Percentiles rank a stretch among this genome's conserved stretches.
Evolutionary conservation across 2,113 vertebrate genomes (phyloP).

Genomic region (Takifugu flavidus): DNA sequence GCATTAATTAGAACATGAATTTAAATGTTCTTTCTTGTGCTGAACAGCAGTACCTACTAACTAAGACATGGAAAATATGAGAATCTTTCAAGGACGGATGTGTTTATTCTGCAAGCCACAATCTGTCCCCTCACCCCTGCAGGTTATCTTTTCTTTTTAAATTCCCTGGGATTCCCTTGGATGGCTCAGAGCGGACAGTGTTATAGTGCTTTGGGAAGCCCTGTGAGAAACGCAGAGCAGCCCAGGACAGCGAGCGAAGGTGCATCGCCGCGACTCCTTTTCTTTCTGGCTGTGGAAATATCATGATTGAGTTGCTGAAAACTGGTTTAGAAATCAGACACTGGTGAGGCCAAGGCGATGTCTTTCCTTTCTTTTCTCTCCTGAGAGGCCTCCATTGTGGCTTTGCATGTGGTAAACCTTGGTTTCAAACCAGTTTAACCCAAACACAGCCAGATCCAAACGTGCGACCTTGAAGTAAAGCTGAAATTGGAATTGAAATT

Average conservation of each 20-base stretch:
- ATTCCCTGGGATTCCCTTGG: constrained; percentile 23
- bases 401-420: constrained; percentile 11
- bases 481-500: not conserved
- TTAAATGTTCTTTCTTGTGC: constrained; percentile 1
- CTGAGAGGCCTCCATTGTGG: constrained; percentile 15
- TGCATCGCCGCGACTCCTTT: not conserved
- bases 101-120: constrained; percentile 19
- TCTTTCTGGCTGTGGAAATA: constrained; percentile 22
- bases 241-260: constrained; percentile 3
- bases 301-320: constrained; percentile 22
- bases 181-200: constrained; percentile 29
- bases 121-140: constrained; percentile 18
- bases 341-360: constrained; percentile 15
- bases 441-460: not conserved
- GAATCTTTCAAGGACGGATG: constrained; percentile 9
- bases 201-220: no score
- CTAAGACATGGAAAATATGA: constrained; percentile 9
- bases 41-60: not conserved
- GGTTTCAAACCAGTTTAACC: constrained; percentile 20
- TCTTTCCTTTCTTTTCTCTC: constrained; percentile 8
- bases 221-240: not conserved
- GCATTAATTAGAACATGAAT: not conserved
- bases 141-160: constrained; percentile 21
- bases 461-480: not conserved
- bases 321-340: constrained; percentile 12